phyloP scores from a whole-genome alignment of 2,797 vertebrate species.

The Enteromius unitaeniatus region DNA sequence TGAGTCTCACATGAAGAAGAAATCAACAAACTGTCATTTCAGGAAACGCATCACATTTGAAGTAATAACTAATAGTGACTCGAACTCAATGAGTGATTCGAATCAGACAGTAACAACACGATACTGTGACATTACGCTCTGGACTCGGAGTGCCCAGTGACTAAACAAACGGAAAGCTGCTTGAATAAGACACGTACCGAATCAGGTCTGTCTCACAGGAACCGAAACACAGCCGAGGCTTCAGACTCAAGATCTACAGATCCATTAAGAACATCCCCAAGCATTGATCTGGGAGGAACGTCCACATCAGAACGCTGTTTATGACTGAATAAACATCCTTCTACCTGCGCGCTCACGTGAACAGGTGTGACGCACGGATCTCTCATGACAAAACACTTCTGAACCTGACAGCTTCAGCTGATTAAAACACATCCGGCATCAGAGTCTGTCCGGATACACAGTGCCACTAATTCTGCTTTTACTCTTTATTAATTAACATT shows the following conservation, averaged over 20 bases:
- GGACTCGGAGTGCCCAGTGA: background rate
- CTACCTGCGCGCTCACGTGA: constrained; percentile 7
- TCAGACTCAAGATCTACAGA: background rate
- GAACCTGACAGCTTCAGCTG: background rate
- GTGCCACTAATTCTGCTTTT: background rate
- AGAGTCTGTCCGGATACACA: background rate
- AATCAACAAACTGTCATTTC: background rate
- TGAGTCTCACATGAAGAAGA: background rate
- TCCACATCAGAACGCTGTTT: background rate
- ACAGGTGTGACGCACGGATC: constrained; percentile 25
- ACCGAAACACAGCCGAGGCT: background rate
- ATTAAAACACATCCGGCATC: background rate
- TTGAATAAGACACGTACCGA: background rate
- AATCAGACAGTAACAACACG: background rate
- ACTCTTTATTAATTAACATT: background rate
- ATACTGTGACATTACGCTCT: background rate
- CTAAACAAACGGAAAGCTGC: background rate
- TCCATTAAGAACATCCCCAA: background rate
- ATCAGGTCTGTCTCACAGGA: background rate
- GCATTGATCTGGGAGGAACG: background rate
- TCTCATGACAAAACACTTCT: background rate
- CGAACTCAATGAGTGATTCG: background rate
- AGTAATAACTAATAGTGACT: background rate
- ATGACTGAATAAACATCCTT: constrained; percentile 13
- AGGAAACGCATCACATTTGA: background rate